phyloP scores from a whole-genome alignment of 2,797 vertebrate genomes.

The Phylloscopus collybita region DNA sequence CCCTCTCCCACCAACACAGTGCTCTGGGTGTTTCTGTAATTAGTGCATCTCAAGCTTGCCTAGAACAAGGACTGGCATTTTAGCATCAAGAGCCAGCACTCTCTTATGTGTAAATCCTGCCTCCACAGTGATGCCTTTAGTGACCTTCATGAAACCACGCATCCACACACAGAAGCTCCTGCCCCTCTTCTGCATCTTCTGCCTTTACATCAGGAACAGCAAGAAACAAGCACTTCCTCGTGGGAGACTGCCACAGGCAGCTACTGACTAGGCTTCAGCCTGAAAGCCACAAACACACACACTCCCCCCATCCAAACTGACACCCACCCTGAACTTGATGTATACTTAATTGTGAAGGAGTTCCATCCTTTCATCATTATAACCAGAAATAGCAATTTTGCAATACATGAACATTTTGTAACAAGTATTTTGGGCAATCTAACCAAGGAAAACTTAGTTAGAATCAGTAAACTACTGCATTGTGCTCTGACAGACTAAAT shows the following conservation, averaged over 20 bases:
- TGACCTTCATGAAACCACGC: neutral
- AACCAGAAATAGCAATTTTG: neutral
- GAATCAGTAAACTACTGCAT: neutral
- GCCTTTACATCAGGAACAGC: neutral
- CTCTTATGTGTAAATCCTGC: neutral
- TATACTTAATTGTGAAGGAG: neutral
- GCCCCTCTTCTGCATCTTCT: neutral
- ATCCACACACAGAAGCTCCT: accelerated
- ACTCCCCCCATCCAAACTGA: neutral
- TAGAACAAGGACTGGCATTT: neutral
- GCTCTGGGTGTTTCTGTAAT: neutral
- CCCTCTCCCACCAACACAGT: neutral
- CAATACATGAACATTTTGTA: accelerated
- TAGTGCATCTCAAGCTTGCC: neutral
- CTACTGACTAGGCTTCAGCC: neutral
- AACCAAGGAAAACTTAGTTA: neutral
- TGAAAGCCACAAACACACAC: neutral
- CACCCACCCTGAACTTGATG: neutral
- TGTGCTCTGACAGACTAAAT: neutral
- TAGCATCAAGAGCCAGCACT: neutral
- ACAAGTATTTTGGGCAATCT: neutral
- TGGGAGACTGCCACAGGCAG: accelerated
- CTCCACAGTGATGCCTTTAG: accelerated
- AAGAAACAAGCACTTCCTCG: neutral
- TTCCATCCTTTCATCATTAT: neutral